Percentiles rank a stretch among this genome's conserved stretches.
Conservation (phyloP, 2,888 invertebrate genomes). For the Xylocampa areola region DNA sequence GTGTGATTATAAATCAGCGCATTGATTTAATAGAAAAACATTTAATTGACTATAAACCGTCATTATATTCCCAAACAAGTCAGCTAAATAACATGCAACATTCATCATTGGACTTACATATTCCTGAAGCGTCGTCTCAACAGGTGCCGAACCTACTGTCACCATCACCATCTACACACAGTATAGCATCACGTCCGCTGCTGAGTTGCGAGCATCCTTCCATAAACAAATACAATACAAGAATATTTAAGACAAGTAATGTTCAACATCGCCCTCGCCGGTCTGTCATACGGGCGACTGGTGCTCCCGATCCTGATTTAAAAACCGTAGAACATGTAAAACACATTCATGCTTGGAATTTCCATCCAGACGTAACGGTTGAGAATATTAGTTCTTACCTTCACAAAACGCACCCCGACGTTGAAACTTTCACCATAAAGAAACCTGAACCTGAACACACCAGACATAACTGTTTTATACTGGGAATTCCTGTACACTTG, state of each 20-base stretch:
- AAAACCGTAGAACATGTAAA: background rate
- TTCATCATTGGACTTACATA: background rate
- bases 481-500: background rate
- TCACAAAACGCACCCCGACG: background rate
- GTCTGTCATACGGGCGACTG: background rate
- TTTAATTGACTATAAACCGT: background rate
- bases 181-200: background rate
- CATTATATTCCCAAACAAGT: too few species aligned
- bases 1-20: background rate
- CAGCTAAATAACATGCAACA: background rate
- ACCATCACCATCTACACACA: background rate
- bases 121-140: background rate
- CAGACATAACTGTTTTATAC: background rate
- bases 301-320: background rate
- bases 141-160: background rate
- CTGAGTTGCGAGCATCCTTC: background rate
- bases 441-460: background rate
- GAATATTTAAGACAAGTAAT: background rate
- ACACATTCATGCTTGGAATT: background rate
- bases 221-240: background rate
- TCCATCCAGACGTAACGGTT: background rate
- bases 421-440: background rate
- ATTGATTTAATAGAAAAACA: background rate
- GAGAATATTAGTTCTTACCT: background rate
- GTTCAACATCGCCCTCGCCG: background rate